Evolutionary conservation across 2,888 invertebrate species (phyloP).

Genomic region (Erannis defoliaria): DNA sequence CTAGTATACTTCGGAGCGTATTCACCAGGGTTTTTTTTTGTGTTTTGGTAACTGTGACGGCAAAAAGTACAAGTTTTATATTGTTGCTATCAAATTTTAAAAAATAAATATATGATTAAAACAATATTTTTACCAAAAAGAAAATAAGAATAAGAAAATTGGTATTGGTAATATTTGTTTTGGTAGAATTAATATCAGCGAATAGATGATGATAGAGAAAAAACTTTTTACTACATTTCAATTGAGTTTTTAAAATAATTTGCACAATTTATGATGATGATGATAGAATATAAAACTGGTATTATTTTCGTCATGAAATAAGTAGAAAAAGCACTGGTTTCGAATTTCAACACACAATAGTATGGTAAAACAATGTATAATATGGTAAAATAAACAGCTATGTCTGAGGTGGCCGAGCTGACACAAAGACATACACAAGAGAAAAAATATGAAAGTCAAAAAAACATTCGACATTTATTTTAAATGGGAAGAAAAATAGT

Average conservation of each 20-base stretch:
- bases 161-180: no score
- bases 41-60: conserved; percentile 10
- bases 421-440: conserved; percentile 37
- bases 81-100: background rate
- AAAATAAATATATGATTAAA: background rate
- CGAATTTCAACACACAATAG: conserved; percentile 1
- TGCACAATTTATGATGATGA: no score
- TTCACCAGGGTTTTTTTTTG: background rate
- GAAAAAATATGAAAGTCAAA: conserved; percentile 36
- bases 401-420: conserved; percentile 23
- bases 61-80: background rate
- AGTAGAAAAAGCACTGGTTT: conserved; percentile 24
- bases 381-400: conserved; percentile 16
- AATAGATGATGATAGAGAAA: no score
- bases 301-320: background rate
- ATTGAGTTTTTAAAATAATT: no score
- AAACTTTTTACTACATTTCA: no score
- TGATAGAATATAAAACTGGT: conserved; percentile 6
- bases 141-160: no score
- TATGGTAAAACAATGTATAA: background rate
- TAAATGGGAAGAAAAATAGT: conserved; percentile 52
- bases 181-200: no score
- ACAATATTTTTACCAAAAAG: background rate
- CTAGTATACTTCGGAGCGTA: conserved; percentile 21
- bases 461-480: conserved; percentile 42